A percentile compares a stretch with the other conserved stretches of the same genome.
Conservation (phyloP, 2,113 vertebrate genomes). For the Phrynocephalus versicolor region DNA sequence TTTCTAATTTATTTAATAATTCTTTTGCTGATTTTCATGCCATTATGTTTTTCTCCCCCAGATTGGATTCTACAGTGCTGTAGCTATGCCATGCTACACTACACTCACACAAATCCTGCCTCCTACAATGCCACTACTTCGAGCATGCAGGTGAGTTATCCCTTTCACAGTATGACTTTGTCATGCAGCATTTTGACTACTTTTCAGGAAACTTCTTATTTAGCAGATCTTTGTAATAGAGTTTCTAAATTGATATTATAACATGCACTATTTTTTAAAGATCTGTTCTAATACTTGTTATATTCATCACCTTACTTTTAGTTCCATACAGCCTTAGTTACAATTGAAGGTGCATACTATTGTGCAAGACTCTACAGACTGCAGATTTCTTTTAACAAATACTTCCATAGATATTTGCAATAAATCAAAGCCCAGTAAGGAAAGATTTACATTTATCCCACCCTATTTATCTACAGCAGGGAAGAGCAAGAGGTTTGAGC, state of each 20-base stretch:
- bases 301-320: too few species aligned
- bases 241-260: neutral
- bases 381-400: too few species aligned
- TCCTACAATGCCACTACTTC: conserved; percentile 85
- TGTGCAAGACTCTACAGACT: too few species aligned
- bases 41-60: conserved; percentile 53
- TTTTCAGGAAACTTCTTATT: neutral
- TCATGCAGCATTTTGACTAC: neutral
- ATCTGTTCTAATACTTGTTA: too few species aligned
- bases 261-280: too few species aligned
- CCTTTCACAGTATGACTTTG: neutral
- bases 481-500: too few species aligned
- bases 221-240: neutral
- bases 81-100: conserved; percentile 94
- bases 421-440: too few species aligned
- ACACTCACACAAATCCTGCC: conserved; percentile 92
- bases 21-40: neutral
- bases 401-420: too few species aligned
- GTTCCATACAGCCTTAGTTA: too few species aligned
- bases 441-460: too few species aligned
- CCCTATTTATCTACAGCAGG: too few species aligned
- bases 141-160: conserved; percentile 86
- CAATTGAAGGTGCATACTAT: too few species aligned
- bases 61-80: conserved; percentile 97
- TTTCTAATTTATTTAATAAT: conserved; percentile 9